These are phyloP conservation scores for Cetoscarus ocellatus DNA, from an alignment of 2,797 vertebrate genomes.

Conservation along the genomic window DNA sequence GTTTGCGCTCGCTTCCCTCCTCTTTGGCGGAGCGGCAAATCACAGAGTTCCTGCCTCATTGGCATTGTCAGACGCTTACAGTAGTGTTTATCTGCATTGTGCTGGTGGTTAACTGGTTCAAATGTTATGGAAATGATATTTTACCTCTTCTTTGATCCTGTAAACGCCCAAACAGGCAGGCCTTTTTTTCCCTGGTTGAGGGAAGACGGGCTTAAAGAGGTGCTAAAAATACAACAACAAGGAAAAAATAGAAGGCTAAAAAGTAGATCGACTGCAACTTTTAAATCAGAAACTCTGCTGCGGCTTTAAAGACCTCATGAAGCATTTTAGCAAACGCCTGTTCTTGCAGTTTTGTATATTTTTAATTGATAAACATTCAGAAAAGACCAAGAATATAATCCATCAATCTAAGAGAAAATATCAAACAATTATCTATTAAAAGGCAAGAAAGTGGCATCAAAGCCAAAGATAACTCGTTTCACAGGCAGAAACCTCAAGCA, in stretches of 20 bases:
- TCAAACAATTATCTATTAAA: too few relatives aligned
- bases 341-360: neutral
- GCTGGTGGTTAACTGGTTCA: slow-evolving; percentile 82
- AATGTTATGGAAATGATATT: slow-evolving; percentile 84
- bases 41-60: slow-evolving; percentile 78
- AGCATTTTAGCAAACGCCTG: slow-evolving; percentile 83
- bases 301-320: slow-evolving; percentile 83
- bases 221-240: slow-evolving; percentile 64
- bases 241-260: slow-evolving; percentile 41
- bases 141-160: slow-evolving; percentile 79
- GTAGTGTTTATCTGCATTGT: slow-evolving; percentile 76
- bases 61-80: slow-evolving; percentile 77
- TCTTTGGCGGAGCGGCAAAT: slow-evolving; percentile 77
- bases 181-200: slow-evolving; percentile 43
- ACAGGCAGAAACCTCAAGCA: too few relatives aligned
- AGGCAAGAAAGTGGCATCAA: too few relatives aligned
- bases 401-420: too few relatives aligned
- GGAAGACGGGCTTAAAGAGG: slow-evolving; percentile 49
- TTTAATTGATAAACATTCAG: neutral
- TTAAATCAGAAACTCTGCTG: slow-evolving; percentile 83
- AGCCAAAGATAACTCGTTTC: too few relatives aligned
- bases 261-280: slow-evolving; percentile 43
- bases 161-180: slow-evolving; percentile 66
- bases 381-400: too few relatives aligned
- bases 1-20: slow-evolving; percentile 80